Percentiles rank a stretch among this genome's conserved stretches.
Evolutionary conservation across 2,113 vertebrate genomes (phyloP).

Genomic region (Psettodes erumei): DNA sequence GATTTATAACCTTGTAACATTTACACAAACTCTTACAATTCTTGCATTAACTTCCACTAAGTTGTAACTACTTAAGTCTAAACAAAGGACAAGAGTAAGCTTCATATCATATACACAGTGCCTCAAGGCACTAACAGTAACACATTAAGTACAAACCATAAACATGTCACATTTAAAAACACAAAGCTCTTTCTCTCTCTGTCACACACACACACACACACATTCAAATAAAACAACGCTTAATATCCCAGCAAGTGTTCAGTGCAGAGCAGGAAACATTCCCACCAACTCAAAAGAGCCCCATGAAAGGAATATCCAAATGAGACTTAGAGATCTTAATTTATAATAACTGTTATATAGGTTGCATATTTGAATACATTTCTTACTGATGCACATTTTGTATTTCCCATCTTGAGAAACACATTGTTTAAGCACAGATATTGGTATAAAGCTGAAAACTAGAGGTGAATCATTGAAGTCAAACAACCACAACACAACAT

Average conservation of each 20-base stretch:
- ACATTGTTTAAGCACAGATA: not conserved
- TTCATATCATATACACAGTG: not conserved
- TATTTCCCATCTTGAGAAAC: conserved; percentile 1
- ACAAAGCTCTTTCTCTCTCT: not conserved
- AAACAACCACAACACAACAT: conserved; percentile 13
- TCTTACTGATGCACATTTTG: not conserved
- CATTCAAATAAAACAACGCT: not conserved
- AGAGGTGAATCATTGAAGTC: not conserved
- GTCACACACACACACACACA: conserved; percentile 2
- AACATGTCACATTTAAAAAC: conserved; percentile 4
- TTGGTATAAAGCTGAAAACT: conserved; percentile 8
- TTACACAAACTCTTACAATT: not conserved
- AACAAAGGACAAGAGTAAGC: not conserved
- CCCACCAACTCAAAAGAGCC: not conserved
- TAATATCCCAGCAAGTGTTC: conserved; percentile 6
- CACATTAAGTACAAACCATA: conserved; percentile 20
- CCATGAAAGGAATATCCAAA: not conserved
- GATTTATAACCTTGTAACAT: not conserved
- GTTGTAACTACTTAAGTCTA: conserved; percentile 2
- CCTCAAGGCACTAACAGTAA: not conserved
- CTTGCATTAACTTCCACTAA: not conserved
- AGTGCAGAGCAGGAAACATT: not conserved
- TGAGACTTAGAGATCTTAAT: not conserved
- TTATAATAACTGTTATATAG: conserved; percentile 27
- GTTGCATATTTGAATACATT: not conserved